A percentile compares a stretch with the other conserved stretches of the same genome.
phyloP scores from a whole-genome alignment of 2,888 invertebrate species.

The Myopa testacea region DNA sequence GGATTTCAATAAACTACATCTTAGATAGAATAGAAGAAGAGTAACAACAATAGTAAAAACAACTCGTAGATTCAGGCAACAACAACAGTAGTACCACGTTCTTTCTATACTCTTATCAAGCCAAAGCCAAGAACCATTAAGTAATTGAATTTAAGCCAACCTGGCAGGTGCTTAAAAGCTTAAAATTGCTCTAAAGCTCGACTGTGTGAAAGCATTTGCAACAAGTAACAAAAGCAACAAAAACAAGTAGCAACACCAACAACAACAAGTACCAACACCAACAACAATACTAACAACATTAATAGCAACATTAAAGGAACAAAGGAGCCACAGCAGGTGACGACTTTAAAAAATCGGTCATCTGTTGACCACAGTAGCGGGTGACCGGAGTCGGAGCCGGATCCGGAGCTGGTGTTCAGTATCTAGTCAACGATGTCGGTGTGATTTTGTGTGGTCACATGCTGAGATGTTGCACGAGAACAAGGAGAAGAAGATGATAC shows the following conservation, averaged over 20 bases:
- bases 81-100: not conserved
- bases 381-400: too few species aligned
- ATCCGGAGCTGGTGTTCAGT: not conserved
- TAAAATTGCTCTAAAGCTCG: not conserved
- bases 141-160: slow-evolving; percentile 21
- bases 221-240: not conserved
- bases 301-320: not conserved
- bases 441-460: too few species aligned
- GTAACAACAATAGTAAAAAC: not conserved
- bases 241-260: not conserved
- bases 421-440: not conserved
- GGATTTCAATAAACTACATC: not conserved
- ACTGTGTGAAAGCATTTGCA: not conserved
- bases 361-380: not conserved
- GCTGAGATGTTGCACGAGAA: too few species aligned
- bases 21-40: not conserved
- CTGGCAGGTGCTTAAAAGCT: slow-evolving; percentile 22
- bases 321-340: slow-evolving; percentile 2
- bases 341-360: not conserved
- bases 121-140: slow-evolving; percentile 3
- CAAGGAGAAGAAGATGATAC: too few species aligned
- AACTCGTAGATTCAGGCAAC: not conserved
- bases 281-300: not conserved
- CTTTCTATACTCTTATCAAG: not conserved
- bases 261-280: not conserved